phyloP scores from a whole-genome alignment of 2,113 vertebrate species.

The Platycercus adscitus region DNA sequence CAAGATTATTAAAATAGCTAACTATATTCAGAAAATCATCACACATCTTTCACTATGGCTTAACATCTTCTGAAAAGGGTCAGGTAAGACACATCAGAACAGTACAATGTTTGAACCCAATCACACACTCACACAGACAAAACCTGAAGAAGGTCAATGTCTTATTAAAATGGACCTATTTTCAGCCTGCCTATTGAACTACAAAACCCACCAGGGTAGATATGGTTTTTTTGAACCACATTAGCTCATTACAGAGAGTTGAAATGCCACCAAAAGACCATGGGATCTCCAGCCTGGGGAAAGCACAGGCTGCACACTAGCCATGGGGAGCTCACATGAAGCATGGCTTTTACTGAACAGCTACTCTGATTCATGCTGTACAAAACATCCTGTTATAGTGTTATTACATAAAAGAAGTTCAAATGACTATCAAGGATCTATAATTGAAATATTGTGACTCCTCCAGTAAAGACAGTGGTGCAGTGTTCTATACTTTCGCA shows the following conservation, averaged over 20 bases:
- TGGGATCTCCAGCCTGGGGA: neutral
- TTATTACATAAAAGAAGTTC: neutral
- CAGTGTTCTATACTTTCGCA: neutral
- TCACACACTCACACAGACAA: accelerated
- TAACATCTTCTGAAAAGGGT: neutral
- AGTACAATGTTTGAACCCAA: neutral
- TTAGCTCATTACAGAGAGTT: neutral
- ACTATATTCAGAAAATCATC: neutral
- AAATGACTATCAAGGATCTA: neutral
- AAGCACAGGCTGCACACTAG: neutral
- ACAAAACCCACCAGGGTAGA: neutral
- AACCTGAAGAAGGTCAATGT: neutral
- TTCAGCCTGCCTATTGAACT: neutral
- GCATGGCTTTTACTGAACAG: accelerated
- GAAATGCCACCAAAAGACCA: neutral
- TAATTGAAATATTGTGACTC: neutral
- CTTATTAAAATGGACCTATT: neutral
- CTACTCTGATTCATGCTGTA: too few species aligned
- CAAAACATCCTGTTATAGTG: neutral
- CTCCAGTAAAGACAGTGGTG: neutral
- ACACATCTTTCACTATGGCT: neutral
- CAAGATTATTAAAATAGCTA: neutral
- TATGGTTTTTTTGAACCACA: accelerated
- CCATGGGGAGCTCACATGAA: neutral
- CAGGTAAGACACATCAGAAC: neutral